phyloP scores from a whole-genome alignment of 1,140 invertebrate species.

The Drosophila bocki region DNA sequence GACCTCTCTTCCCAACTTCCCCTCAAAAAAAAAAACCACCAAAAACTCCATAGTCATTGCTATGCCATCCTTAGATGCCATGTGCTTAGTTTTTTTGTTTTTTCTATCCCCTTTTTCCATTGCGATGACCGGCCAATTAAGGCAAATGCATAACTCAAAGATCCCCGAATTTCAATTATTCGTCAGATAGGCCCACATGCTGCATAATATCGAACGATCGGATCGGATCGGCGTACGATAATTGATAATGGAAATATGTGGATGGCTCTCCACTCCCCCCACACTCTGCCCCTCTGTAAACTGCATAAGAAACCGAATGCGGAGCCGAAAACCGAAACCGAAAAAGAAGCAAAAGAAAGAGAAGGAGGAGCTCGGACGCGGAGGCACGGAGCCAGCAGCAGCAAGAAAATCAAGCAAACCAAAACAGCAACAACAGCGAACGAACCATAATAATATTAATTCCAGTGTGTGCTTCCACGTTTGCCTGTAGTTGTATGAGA shows the following conservation, averaged over 20 bases:
- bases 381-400: constrained; percentile 58
- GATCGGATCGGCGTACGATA: constrained; percentile 68
- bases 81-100: constrained; percentile 38
- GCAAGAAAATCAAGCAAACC: constrained; percentile 78
- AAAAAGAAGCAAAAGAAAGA: constrained; percentile 13
- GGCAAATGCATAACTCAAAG: constrained; percentile 57
- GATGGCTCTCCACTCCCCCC: constrained; percentile 3
- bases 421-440: constrained; percentile 56
- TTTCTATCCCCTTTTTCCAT: constrained; percentile 7
- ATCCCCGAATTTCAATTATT: constrained; percentile 69
- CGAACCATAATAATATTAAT: constrained; percentile 83
- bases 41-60: constrained; percentile 33
- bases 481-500: constrained; percentile 74
- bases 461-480: constrained; percentile 80
- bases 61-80: constrained; percentile 35
- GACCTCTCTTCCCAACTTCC: constrained; percentile 3
- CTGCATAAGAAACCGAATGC: constrained; percentile 70
- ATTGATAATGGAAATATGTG: constrained; percentile 74
- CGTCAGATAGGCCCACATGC: constrained; percentile 67
- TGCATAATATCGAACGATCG: constrained; percentile 65
- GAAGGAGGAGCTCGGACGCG: constrained; percentile 44
- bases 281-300: constrained; percentile 5
- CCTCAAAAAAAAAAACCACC: too few relatives aligned
- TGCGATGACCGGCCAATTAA: constrained; percentile 63
- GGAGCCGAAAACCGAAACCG: constrained; percentile 4